Percentiles rank a stretch among this genome's conserved stretches.
Conservation (phyloP, 2,113 vertebrate genomes). For the Pimephales promelas region DNA sequence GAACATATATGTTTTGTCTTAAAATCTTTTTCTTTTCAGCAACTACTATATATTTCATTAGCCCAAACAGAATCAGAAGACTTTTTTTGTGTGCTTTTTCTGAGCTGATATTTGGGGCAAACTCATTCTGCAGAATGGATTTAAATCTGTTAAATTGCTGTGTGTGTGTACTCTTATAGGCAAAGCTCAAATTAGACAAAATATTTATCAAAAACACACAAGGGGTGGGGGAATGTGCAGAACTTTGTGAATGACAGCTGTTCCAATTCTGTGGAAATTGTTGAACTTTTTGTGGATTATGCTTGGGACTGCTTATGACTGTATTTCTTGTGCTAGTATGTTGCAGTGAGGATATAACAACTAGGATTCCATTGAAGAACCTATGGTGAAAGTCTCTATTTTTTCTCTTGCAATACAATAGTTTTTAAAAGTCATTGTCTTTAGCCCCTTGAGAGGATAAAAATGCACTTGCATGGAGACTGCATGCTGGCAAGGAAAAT, state of each 20-base stretch:
- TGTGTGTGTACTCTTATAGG: neutral
- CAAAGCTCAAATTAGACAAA: neutral
- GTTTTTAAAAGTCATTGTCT: neutral
- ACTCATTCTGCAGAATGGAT: neutral
- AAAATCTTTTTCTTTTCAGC: neutral
- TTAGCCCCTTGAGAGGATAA: slow-evolving; percentile 24
- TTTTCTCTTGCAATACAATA: slow-evolving; percentile 25
- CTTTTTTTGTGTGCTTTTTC: neutral
- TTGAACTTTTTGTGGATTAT: neutral
- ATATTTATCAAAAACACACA: neutral
- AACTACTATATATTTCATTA: too few relatives aligned
- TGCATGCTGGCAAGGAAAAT: slow-evolving; percentile 39
- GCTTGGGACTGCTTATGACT: slow-evolving; percentile 7
- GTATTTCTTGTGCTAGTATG: slow-evolving; percentile 11
- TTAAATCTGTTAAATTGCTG: neutral
- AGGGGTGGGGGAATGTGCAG: neutral
- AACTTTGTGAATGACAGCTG: slow-evolving; percentile 4
- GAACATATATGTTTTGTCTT: slow-evolving; percentile 8
- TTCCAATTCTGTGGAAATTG: neutral
- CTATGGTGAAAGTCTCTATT: neutral
- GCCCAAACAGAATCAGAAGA: neutral
- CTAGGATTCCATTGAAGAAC: neutral
- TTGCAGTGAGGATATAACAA: neutral
- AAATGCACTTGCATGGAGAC: slow-evolving; percentile 40
- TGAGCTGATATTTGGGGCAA: neutral